Base-by-base conservation (phyloP, 2,888 invertebrate genomes). In the Dolomedes plantarius region DNA sequence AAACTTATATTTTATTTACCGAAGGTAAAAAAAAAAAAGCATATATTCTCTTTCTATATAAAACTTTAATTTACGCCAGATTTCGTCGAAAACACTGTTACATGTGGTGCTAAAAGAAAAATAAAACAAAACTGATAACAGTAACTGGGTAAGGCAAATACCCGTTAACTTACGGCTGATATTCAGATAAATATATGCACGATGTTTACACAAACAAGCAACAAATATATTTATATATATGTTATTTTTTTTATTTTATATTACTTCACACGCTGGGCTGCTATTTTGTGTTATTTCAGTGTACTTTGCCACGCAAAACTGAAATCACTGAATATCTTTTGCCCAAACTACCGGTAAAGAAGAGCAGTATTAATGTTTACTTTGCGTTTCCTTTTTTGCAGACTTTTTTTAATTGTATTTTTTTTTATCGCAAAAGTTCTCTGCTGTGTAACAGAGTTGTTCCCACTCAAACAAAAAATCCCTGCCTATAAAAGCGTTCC, bases 291-390 rank as follows among this genome's bases (percentile, higher is more conserved):
- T 46, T 76, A 64, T 56, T 75, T 65, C 56, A 71, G 71, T 76
- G 27, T 31, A 62, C 62, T 64, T 68, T 50, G 65, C 71, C 82
- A 82, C 76, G 82, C 82, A 50, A 82, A 71, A 76, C 32, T 13
- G 76, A 82, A 82, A 82, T 82, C 82, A 82, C 74, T 71, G 82
- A 64, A 82, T 76, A 82, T 82, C 19, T 76, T 64, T 16, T 39
- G 27, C 36, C 23, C 13, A 5, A 81, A 69, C 39, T 64, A 69
- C 32, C 46, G 36, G 46, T 46, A 65, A 74, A 69, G 74, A 81
- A 74, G 62, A 71, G 32, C n/a, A 36, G 75, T 81, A 81, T 81
- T 81, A 81, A 81, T 81, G 81, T 69, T 81, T 81, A 39, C 28
- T 75, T 81, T 69, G 81, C 81, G 81, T 81, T 81, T 62, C 23